phyloP scores from a whole-genome alignment of 2,888 invertebrate genomes.

The Euzetes globulus region DNA sequence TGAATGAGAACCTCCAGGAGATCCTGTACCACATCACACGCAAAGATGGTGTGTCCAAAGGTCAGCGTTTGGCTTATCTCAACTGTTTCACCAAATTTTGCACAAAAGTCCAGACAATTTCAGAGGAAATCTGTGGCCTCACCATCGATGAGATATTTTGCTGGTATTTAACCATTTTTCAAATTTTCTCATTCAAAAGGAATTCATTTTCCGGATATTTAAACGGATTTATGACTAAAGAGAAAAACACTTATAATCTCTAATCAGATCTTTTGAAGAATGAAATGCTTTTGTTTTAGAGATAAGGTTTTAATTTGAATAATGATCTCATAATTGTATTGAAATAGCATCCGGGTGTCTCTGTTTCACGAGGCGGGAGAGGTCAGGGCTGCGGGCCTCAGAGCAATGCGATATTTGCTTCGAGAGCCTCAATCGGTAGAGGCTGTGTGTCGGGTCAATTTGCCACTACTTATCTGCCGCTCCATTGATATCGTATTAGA shows the following conservation, averaged over 20 bases:
- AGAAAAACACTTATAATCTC: not conserved
- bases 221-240: not conserved
- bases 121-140: slow-evolving; percentile 57
- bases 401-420: slow-evolving; percentile 76
- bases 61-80: slow-evolving; percentile 71
- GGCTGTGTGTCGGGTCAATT: slow-evolving; percentile 67
- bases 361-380: slow-evolving; percentile 79
- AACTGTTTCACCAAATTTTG: slow-evolving; percentile 78
- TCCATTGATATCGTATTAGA: slow-evolving; percentile 81
- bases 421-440: slow-evolving; percentile 68
- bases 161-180: slow-evolving; percentile 55
- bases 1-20: slow-evolving; percentile 54
- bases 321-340: slow-evolving; percentile 38
- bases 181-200: not conserved
- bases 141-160: slow-evolving; percentile 69
- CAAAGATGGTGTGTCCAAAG: slow-evolving; percentile 61
- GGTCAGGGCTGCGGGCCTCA: slow-evolving; percentile 76
- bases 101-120: slow-evolving; percentile 40
- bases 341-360: slow-evolving; percentile 72
- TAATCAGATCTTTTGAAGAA: not conserved
- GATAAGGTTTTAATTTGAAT: not conserved
- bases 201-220: not conserved
- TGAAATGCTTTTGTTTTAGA: no score
- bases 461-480: slow-evolving; percentile 75
- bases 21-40: slow-evolving; percentile 58